Base-by-base conservation (phyloP, 2,797 vertebrate species). In the Anabacerthia variegaticeps region DNA sequence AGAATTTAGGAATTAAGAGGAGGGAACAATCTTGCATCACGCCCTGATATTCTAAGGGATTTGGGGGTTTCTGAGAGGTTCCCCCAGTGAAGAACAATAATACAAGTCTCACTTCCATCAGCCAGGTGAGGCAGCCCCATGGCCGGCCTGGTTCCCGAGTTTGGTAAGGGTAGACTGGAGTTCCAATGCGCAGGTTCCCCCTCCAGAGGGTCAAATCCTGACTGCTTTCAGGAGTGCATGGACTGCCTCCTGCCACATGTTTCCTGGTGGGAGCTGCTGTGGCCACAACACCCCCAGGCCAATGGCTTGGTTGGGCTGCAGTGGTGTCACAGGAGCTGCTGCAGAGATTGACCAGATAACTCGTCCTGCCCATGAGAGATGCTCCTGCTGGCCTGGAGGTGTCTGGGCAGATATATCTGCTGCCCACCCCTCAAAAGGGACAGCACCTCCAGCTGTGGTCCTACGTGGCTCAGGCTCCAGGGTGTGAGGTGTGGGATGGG, bases 301-400 rank as follows among this genome's bases (percentile, higher is more conserved):
- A 67, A 37, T 20, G 6, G 46, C 48, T 16, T 2, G 0, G 15
- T 21, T 79, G 58, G 39, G 23, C 68, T 73, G 39, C 2, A 7
- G 56, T 74, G 58, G 58, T 22, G 24, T 49, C 1, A 0, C 14
- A 8, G 2, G 5, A 24, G 48, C 37, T 26, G 37, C 52, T 72
- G 58, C 81, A 34, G n/a, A 79, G 65, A 63, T 84, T 7, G 4
- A 46, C 14, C 26, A 32, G 55, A 46, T 7, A 12, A 39, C 37
- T 65, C 3, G 0, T 71, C 62, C 77, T 63, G 37, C 22, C 51
- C 10, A 13, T 9, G 23, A 48, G 89, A 80, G 52, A 21, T 44
- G 67, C 62, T 74, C 30, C 78, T 15, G 9, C 61, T 95, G 91
- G 73, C 81, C 90, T 91, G 69, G 54, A 81, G 65, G 74, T 94